Evolutionary conservation across 2,888 invertebrate genomes (phyloP), one percentile per base, ranked within the genome.

Genomic region (Anthrax anthrax): DNA sequence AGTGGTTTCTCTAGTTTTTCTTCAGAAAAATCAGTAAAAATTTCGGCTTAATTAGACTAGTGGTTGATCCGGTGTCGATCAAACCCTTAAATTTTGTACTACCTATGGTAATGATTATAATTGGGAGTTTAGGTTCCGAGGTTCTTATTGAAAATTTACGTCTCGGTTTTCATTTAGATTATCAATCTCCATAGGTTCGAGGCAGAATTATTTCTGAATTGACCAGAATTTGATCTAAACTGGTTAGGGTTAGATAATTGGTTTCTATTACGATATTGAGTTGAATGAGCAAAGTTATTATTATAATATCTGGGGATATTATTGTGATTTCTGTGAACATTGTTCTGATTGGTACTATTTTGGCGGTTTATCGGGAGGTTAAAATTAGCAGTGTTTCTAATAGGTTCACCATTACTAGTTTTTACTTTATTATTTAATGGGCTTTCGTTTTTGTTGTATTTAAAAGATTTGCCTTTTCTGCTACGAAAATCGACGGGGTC

Each of bases 141-240:
- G 46, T 18, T 41, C 27, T 39, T 23, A 17, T 37, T 46, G 45
- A 46, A 46, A 46, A 46, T 46, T 46, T 46, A 46, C 46, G 4
- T 42, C 45, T 19, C 19, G 19, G 12, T 36, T 16, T 16, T 19
- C 18, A 18, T 44, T 29, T 18, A 44, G n/a, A 23, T 36, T 45
- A 40, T 23, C 36, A 17, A 39, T 46, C 27, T 46, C 41, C 46
- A 37, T 46, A 23, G 42, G 38, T 19, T 42, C 45, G n/a, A n/a
- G n/a, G n/a, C n/a, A 39, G 39, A 12, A 32, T 32, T 39, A 14
- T 18, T 44, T 13, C 16, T 44, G 2, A 23, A 27, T 46, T 44
- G 36, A 13, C n/a, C 44, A 14, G 44, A 39, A 34, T 40, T 39
- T 40, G 36, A 37, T 19, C 41, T 41, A n/a, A n/a, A 8, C 16